phyloP scores from a whole-genome alignment of 1,140 invertebrate species.

The Lamellibrachia luymesi region DNA sequence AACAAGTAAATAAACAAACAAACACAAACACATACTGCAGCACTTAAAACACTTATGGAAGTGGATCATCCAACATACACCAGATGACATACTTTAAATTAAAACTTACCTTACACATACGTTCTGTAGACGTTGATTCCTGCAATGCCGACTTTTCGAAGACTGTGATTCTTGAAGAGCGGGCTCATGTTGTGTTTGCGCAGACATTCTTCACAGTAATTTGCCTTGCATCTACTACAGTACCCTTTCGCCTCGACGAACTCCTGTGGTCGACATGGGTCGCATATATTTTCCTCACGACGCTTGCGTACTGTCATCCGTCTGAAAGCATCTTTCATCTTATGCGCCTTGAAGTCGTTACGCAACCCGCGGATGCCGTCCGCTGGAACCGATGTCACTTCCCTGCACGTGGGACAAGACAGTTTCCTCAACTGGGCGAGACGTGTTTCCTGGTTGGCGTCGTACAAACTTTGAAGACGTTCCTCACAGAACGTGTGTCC shows the following conservation, averaged over 20 bases:
- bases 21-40: too few species aligned
- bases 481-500: too few species aligned
- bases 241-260: neutral
- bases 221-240: conserved; percentile 21
- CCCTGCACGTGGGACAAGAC: conserved; percentile 26
- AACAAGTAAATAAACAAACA: too few species aligned
- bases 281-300: conserved; percentile 4
- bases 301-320: conserved; percentile 17
- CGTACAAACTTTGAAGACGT: conserved; percentile 18
- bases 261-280: conserved; percentile 19
- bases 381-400: conserved; percentile 19
- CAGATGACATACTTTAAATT: too few species aligned
- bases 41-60: too few species aligned
- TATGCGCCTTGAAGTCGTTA: conserved; percentile 26
- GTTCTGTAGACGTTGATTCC: too few species aligned
- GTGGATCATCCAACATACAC: too few species aligned
- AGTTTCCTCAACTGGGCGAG: conserved; percentile 17
- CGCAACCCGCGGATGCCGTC: conserved; percentile 22
- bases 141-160: too few species aligned
- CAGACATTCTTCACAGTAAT: conserved; percentile 22
- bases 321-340: conserved; percentile 24
- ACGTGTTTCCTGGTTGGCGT: conserved; percentile 13
- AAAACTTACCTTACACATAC: too few species aligned
- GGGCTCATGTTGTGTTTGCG: conserved; percentile 20
- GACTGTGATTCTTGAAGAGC: too few species aligned